phyloP scores from a whole-genome alignment of 1,140 invertebrate genomes.

The Drosophila pseudoananassae region DNA sequence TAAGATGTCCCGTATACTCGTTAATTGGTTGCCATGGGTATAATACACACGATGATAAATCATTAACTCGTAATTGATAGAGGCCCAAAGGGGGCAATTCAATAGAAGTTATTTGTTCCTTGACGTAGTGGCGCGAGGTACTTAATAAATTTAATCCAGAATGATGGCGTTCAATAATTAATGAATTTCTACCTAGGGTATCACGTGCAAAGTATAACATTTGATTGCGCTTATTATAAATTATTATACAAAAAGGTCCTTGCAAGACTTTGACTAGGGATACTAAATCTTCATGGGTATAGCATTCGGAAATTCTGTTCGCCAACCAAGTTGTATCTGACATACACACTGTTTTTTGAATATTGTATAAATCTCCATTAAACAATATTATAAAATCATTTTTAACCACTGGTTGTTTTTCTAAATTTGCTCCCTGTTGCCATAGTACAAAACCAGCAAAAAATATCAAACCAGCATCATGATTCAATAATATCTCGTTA shows the following conservation, averaged over 20 bases:
- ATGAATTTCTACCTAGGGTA: conserved; percentile 92
- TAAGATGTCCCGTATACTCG: conserved; percentile 28
- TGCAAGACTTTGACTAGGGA: conserved; percentile 84
- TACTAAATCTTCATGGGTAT: conserved; percentile 24
- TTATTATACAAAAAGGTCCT: conserved; percentile 94
- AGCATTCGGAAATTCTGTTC: conserved; percentile 29
- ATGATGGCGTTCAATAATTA: conserved; percentile 88
- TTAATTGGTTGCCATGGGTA: conserved; percentile 58
- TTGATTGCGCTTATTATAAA: conserved; percentile 87
- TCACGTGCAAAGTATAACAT: conserved; percentile 94
- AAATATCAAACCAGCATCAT: conserved; percentile 59
- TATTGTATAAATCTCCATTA: conserved; percentile 93
- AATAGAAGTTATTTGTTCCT: conserved; percentile 65
- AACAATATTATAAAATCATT: conserved; percentile 88
- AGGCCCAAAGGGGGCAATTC: conserved; percentile 88
- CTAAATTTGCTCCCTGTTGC: conserved; percentile 87
- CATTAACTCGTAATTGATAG: conserved; percentile 44
- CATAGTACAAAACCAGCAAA: conserved; percentile 87
- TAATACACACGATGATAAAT: conserved; percentile 31
- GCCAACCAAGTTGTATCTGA: conserved; percentile 58
- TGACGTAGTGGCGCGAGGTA: conserved; percentile 79
- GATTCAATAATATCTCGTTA: conserved; percentile 16
- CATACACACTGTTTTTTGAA: conserved; percentile 56
- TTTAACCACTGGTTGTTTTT: conserved; percentile 86
- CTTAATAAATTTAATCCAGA: conserved; percentile 87